Base-by-base conservation (phyloP, 2,888 invertebrate genomes). In the Argyresthia goedartella region DNA sequence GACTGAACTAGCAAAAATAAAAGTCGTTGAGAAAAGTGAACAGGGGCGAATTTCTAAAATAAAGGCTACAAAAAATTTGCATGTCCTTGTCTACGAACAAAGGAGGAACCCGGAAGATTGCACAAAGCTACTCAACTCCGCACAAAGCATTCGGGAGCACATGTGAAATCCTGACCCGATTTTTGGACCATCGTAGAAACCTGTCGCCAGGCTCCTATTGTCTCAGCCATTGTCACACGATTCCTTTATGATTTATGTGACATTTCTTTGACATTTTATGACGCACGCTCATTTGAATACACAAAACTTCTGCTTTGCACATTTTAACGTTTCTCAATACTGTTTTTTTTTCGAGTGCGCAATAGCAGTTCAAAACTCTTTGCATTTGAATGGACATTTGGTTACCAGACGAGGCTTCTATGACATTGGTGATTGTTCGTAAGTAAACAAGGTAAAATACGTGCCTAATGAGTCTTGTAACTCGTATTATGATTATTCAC, bases 331-430 rank as follows among this genome's bases (percentile, higher is more conserved):
- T 67, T 71, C 69, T 73, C 68, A 67, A 69, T 67, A 66, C 62
- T 64, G 66, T 76, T 82, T 84, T 84, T 81, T 82, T 81, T 79
- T 64, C 25, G 25, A 67, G 64, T 66, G 59, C 66, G 70, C 71
- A 70, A 70, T 64, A 62, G 59, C 54, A 64, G 59, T 64, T 57
- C 64, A 64, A 70, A 64, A 71, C 67, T 66, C 65, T 81, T 84
- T 77, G 73, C 82, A 82, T 82, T 73, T 80, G 72, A 82, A 84
- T 75, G 72, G 70, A 81, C 85, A 84, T 84, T 85, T 85, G 84
- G 82, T 82, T 76, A 82, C 82, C 84, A 85, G 81, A 85, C 82
- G 81, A 84, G 76, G 72, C 70, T 67, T 73, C 76, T 76, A 76
- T 76, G 50, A 34, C 11, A 34, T 36, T 14, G 16, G 10, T 50